Percentiles rank a stretch among this genome's conserved stretches.
These are phyloP conservation scores for Eriosoma lanigerum DNA, from an alignment of 1,140 invertebrate species.

Conservation along the genomic window DNA sequence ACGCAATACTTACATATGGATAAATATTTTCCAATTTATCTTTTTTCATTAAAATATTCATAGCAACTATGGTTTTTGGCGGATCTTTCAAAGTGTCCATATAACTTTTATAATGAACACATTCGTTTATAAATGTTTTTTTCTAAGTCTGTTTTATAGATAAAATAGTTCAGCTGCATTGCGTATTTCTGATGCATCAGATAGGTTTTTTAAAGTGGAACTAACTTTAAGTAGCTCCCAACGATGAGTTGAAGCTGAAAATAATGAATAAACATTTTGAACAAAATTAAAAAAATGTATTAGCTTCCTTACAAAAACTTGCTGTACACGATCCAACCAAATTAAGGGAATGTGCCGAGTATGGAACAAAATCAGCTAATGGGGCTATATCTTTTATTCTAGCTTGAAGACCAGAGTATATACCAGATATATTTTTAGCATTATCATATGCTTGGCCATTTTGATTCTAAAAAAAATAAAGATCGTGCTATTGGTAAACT, in stretches of 20 bases:
- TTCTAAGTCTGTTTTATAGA: conserved; percentile 1
- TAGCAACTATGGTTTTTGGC: too few species aligned
- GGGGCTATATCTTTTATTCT: not conserved
- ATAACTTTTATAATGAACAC: too few species aligned
- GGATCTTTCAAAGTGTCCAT: too few species aligned
- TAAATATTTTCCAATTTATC: too few species aligned
- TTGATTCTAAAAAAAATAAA: conserved; percentile 46
- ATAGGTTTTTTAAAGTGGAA: conserved; percentile 52
- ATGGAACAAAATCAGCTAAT: conserved; percentile 40
- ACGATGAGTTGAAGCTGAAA: conserved; percentile 55
- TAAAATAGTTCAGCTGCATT: not conserved
- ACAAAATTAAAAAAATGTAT: conserved; percentile 55
- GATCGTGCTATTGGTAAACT: conserved; percentile 35
- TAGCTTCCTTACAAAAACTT: conserved; percentile 38
- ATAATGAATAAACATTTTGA: conserved; percentile 55
- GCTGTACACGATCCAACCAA: conserved; percentile 25
- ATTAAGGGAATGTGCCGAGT: conserved; percentile 21
- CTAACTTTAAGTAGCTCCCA: conserved; percentile 52
- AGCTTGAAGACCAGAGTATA: too few species aligned
- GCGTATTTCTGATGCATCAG: conserved; percentile 1
- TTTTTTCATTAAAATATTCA: too few species aligned
- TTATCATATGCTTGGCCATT: conserved; percentile 56
- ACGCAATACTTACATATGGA: too few species aligned
- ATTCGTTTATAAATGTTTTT: too few species aligned
- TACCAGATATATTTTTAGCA: too few species aligned